A percentile compares a stretch with the other conserved stretches of the same genome.
Conservation (phyloP, 2,113 vertebrate species). For the Eonycteris spelaea region DNA sequence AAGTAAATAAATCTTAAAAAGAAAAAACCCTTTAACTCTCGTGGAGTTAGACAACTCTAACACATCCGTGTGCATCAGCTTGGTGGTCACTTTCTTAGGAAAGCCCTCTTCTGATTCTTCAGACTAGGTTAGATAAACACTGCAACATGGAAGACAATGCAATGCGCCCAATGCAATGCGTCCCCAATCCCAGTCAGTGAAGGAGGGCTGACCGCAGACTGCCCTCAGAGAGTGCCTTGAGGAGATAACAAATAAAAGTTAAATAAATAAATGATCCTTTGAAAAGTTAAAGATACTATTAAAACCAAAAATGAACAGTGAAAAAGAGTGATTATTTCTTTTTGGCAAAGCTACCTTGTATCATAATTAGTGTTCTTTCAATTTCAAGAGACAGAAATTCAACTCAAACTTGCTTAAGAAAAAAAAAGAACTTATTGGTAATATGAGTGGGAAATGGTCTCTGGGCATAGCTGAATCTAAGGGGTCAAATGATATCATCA, state of each 20-base stretch:
- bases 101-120: neutral
- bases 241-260: neutral
- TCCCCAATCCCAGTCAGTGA: neutral
- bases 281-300: neutral
- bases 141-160: too few relatives aligned
- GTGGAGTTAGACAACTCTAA: neutral
- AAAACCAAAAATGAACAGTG: constrained; percentile 33
- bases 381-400: neutral
- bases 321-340: neutral
- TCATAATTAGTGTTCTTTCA: neutral
- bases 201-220: neutral
- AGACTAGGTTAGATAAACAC: neutral
- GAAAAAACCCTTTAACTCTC: neutral
- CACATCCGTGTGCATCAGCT: neutral
- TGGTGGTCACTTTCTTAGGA: neutral
- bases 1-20: too few relatives aligned
- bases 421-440: neutral
- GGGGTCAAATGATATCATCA: neutral
- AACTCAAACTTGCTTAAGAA: neutral
- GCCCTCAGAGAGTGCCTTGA: neutral
- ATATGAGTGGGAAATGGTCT: neutral
- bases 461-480: neutral
- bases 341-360: neutral
- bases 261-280: neutral
- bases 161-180: too few relatives aligned